Evolutionary conservation across 35 echinoderm and acorn worm genomes (phyloP).

Genomic region (Hemicentrotus pulcherrimus): DNA sequence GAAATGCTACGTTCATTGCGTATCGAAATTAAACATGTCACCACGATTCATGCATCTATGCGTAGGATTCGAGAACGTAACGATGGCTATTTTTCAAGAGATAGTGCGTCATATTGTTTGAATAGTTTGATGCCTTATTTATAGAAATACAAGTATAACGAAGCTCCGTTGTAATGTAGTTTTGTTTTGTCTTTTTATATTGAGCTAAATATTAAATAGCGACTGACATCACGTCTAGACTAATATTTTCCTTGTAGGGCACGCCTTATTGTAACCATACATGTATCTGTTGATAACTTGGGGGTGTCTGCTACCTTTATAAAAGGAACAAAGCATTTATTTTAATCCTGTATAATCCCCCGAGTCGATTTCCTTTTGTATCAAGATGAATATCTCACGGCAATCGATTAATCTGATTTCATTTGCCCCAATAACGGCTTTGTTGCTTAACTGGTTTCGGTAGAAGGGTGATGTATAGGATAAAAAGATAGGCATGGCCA

Average conservation of each 20-base stretch:
- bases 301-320: neutral
- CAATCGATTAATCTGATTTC: neutral
- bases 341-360: conserved; percentile 9
- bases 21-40: neutral
- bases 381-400: neutral
- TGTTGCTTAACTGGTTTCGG: neutral
- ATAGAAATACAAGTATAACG: no score
- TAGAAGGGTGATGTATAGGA: neutral
- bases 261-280: neutral
- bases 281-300: neutral
- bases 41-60: no score
- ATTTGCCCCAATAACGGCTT: neutral
- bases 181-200: no score
- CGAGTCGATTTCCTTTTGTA: neutral
- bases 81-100: no score
- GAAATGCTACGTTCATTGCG: neutral
- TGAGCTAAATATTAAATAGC: neutral
- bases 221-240: neutral
- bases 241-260: neutral
- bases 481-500: neutral
- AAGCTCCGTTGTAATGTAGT: no score
- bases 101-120: no score
- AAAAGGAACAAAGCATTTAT: neutral
- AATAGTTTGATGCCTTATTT: no score
- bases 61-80: no score